Evolutionary conservation across 2,797 vertebrate species (phyloP).

Genomic region (Gymnoscopelus braueri): DNA sequence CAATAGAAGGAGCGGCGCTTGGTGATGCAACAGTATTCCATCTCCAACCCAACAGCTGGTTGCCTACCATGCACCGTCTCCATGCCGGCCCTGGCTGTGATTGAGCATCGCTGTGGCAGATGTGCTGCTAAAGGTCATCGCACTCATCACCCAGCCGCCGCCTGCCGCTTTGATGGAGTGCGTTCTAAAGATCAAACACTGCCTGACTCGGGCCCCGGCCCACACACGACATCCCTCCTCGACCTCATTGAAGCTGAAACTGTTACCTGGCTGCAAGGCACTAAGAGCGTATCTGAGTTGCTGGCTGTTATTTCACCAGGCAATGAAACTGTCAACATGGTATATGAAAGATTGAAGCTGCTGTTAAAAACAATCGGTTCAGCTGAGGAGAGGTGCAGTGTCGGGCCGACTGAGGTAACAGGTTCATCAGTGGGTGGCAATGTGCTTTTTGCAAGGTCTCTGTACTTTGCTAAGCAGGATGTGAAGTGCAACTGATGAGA

Average conservation of each 20-base stretch:
- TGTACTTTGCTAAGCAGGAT: slow-evolving; percentile 1
- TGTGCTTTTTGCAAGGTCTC: slow-evolving; percentile 13
- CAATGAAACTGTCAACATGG: slow-evolving; percentile 28
- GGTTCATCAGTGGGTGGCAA: slow-evolving; percentile 18
- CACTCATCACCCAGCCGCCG: slow-evolving; percentile 61
- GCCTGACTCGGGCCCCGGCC: slow-evolving; percentile 27
- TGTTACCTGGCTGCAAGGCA: slow-evolving; percentile 24
- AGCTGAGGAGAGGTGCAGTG: slow-evolving; percentile 19
- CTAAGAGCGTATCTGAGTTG: slow-evolving; percentile 19
- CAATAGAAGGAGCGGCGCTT: slow-evolving; percentile 51
- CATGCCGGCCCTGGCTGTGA: slow-evolving; percentile 46
- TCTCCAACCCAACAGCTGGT: slow-evolving; percentile 35
- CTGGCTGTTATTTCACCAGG: slow-evolving; percentile 21
- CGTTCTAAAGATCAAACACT: slow-evolving; percentile 68
- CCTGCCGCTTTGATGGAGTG: slow-evolving; percentile 60
- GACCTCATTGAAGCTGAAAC: slow-evolving; percentile 31
- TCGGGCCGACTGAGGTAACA: slow-evolving; percentile 5
- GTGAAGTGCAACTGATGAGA: slow-evolving; percentile 13
- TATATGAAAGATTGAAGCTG: slow-evolving; percentile 16
- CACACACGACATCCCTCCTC: background rate
- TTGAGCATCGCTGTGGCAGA: slow-evolving; percentile 64
- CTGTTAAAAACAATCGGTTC: slow-evolving; percentile 20
- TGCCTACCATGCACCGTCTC: slow-evolving; percentile 52
- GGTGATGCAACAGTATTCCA: slow-evolving; percentile 50
- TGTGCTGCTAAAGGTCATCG: slow-evolving; percentile 67